These are phyloP conservation scores for Syncerus caffer DNA, from an alignment of 2,797 vertebrate species.

Conservation along the genomic window DNA sequence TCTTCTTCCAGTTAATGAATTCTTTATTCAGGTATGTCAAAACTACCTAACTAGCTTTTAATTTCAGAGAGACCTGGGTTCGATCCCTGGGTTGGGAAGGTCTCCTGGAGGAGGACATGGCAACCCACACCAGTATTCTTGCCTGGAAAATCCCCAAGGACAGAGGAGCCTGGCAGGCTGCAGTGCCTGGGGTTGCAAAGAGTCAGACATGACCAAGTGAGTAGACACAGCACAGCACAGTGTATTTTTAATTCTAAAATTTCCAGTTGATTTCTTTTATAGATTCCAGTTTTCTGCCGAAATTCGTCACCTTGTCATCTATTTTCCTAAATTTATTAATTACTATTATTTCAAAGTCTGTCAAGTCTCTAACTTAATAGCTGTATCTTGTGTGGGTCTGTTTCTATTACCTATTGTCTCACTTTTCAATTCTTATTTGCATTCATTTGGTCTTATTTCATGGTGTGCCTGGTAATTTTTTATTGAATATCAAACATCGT, in stretches of 20 bases:
- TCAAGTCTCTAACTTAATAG: background rate
- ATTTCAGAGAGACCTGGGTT: background rate
- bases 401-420: background rate
- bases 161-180: background rate
- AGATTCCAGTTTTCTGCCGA: background rate
- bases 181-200: background rate
- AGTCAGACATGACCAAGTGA: background rate
- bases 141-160: background rate
- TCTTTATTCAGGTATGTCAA: background rate
- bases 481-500: background rate
- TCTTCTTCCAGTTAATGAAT: background rate
- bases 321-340: background rate
- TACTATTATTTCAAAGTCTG: background rate
- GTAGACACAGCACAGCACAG: fast-evolving
- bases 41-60: background rate
- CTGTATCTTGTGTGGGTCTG: background rate
- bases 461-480: background rate
- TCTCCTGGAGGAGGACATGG: background rate
- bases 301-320: background rate
- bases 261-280: background rate
- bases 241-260: background rate
- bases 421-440: background rate
- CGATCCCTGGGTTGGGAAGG: background rate
- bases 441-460: background rate
- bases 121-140: background rate